Evolutionary conservation across 2,113 vertebrate species (phyloP), one percentile per base, ranked within the genome.

Genomic region (Nycticebus coucang): DNA sequence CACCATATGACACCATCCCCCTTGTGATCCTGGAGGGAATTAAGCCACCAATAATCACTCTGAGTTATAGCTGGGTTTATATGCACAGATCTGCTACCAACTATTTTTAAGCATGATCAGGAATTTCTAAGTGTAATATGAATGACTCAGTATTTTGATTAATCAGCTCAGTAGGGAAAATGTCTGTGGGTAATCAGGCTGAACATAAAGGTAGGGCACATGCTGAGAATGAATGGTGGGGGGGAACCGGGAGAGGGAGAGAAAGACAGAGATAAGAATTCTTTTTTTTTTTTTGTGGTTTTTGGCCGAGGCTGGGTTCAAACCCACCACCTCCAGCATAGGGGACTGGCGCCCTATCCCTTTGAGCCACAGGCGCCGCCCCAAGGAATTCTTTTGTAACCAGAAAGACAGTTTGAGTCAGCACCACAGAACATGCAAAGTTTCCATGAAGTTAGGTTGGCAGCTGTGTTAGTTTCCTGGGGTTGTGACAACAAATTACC

Each of bases 71-170:
- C 91, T 10, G n/a, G 75, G 94, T 89, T 94, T 80, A 87, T 66
- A 77, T 95, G 96, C 93, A 81, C 59, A 7, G 92, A 93, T 97
- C 87, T 86, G 68, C 92, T 92, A 92, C 92, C 10, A 22, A 90
- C 84, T 91, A 62, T 92, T 93, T 96, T 92, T 88, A 93, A 96
- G 87, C 64, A 33, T 5, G 45, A 94, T 92, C 77, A 74, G 93
- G 94, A 92, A 80, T 85, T 88, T 84, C 66, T 59, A 96, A 90
- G 93, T 60, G 12, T 89, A 62, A 75, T 74, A 87, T 64, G 92
- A 93, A 60, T 89, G 94, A 95, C 82, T 97, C 80, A 57, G 91
- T 93, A 91, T 97, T 97, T 95, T 93, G 97, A 96, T 97, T 97
- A 95, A 97, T 97, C 93, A 93, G 85, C 97, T 94, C 96, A 83